phyloP scores from a whole-genome alignment of 2,797 vertebrate genomes.

The Pyrocephalus nanus region DNA sequence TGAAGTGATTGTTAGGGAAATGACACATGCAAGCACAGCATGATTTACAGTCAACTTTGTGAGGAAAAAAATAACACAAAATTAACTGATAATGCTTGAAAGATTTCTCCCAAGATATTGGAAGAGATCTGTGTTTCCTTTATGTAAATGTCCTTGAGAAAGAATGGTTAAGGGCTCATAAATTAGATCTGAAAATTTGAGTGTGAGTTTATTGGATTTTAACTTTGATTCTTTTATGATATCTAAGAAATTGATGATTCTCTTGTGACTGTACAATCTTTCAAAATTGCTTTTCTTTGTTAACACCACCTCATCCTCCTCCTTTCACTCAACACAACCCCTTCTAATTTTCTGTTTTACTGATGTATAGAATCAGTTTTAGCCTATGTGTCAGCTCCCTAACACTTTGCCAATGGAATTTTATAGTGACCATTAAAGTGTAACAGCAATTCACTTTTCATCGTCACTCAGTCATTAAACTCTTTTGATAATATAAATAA shows the following conservation, averaged over 20 bases:
- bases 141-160: not conserved
- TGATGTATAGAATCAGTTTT: not conserved
- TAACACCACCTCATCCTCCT: not conserved
- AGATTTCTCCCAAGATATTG: not conserved
- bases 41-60: not conserved
- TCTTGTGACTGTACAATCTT: not conserved
- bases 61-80: not conserved
- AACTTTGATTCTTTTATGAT: not conserved
- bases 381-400: not conserved
- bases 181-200: not conserved
- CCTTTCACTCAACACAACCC: not conserved
- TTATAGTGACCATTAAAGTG: not conserved
- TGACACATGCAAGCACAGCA: not conserved
- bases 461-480: not conserved
- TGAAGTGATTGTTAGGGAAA: not conserved
- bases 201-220: not conserved
- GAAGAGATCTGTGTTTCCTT: not conserved
- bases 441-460: not conserved
- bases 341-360: not conserved
- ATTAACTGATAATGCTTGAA: not conserved
- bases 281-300: not conserved
- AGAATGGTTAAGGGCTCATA: not conserved
- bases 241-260: not conserved
- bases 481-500: not conserved
- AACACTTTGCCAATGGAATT: not conserved